Evolutionary conservation across 2,113 vertebrate genomes (phyloP).

Genomic region (western clawed frog (Xenopus tropicalis)): DNA sequence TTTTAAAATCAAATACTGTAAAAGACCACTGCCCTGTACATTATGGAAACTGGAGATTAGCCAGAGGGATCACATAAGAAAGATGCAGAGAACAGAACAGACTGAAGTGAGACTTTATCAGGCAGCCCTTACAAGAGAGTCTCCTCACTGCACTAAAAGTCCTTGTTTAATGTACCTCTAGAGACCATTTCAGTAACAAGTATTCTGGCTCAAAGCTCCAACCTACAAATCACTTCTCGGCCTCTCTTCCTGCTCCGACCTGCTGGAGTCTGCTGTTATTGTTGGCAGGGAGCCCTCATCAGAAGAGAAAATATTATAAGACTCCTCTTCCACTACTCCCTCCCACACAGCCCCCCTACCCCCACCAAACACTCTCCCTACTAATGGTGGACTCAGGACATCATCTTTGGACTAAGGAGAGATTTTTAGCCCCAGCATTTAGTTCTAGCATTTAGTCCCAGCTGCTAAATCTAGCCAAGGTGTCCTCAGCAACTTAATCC

Average conservation of each 20-base stretch:
- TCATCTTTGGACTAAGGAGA: background rate
- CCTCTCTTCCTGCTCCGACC: constrained; percentile 90
- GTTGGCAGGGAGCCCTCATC: constrained; percentile 78
- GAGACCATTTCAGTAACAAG: constrained; percentile 71
- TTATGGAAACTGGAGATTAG: constrained; percentile 13
- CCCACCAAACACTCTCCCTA: constrained; percentile 45
- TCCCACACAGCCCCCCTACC: constrained; percentile 1
- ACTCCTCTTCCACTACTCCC: background rate
- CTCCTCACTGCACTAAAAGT: constrained; percentile 53
- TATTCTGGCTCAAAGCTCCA: constrained; percentile 69
- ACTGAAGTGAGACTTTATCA: constrained; percentile 47
- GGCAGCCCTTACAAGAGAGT: constrained; percentile 34
- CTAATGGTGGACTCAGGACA: constrained; percentile 75
- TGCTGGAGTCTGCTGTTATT: constrained; percentile 91
- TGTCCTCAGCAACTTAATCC: background rate
- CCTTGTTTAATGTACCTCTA: constrained; percentile 64
- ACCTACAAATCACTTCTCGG: constrained; percentile 80
- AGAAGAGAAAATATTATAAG: constrained; percentile 58
- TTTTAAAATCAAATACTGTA: background rate
- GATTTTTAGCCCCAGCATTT: too few relatives aligned
- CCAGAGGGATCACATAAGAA: constrained; percentile 19
- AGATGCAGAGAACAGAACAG: constrained; percentile 36
- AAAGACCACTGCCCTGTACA: background rate
- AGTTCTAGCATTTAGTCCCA: too few relatives aligned
- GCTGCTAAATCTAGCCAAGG: background rate